Evolutionary conservation across 2,888 invertebrate genomes (phyloP).

Genomic region (Keiferia lycopersicella): DNA sequence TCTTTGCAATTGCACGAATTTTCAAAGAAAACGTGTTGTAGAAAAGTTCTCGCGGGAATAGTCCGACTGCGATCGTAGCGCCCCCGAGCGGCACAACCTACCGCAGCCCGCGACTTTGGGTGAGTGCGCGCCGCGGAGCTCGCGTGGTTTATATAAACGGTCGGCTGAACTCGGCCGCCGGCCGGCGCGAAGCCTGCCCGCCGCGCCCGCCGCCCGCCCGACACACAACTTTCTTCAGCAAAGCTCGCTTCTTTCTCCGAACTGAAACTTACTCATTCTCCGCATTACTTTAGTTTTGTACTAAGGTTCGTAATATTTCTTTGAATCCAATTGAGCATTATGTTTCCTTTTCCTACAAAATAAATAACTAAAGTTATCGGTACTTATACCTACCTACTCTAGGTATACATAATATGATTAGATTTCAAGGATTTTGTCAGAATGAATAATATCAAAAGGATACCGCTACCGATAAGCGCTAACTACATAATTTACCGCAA

Average conservation of each 20-base stretch:
- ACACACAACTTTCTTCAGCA: slow-evolving; percentile 40
- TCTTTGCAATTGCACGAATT: slow-evolving; percentile 79
- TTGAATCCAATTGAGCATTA: slow-evolving; percentile 6
- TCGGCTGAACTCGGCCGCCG: slow-evolving; percentile 29
- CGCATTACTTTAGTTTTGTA: slow-evolving; percentile 6
- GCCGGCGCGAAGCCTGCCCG: slow-evolving; percentile 44
- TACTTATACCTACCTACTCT: too few species aligned
- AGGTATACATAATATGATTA: too few species aligned
- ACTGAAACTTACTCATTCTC: slow-evolving; percentile 28
- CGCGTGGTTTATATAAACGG: slow-evolving; percentile 54
- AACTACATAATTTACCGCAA: too few species aligned
- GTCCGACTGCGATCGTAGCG: slow-evolving; percentile 73
- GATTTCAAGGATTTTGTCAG: too few species aligned
- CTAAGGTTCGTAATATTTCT: neutral
- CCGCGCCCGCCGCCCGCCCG: slow-evolving; percentile 39
- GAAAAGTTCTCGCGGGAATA: slow-evolving; percentile 47
- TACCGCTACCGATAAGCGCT: too few species aligned
- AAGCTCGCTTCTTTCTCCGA: slow-evolving; percentile 47
- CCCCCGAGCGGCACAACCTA: slow-evolving; percentile 74
- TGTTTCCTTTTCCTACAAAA: neutral
- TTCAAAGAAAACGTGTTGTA: slow-evolving; percentile 76
- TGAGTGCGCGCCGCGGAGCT: slow-evolving; percentile 68
- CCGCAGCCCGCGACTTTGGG: slow-evolving; percentile 68
- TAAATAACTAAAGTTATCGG: neutral
- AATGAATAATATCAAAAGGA: too few species aligned